Evolutionary conservation across 37 sponge, comb jelly and placozoan species (phyloP).

Genomic region (Crambe crambe): DNA sequence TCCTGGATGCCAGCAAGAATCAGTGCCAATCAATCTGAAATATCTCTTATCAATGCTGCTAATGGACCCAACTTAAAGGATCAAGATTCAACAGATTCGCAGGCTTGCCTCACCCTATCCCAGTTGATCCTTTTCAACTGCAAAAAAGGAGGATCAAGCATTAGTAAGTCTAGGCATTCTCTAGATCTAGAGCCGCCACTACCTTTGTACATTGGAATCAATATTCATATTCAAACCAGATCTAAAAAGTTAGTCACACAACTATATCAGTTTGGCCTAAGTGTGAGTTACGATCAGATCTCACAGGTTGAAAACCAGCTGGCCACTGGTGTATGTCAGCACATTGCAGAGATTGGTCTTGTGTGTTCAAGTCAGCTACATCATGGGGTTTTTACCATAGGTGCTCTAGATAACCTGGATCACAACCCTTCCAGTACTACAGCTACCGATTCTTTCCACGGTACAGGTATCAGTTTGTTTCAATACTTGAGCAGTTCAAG

Average conservation of each 20-base stretch:
- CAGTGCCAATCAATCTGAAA: conserved; percentile 13
- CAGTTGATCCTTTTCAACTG: conserved; percentile 30
- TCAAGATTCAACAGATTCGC: conserved; percentile 23
- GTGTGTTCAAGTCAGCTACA: background rate
- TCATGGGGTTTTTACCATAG: background rate
- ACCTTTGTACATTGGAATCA: conserved; percentile 22
- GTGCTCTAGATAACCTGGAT: conserved; percentile 29
- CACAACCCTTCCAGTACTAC: conserved; percentile 1
- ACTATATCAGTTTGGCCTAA: conserved; percentile 4
- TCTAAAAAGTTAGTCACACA: conserved; percentile 32
- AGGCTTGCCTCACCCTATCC: conserved; percentile 15
- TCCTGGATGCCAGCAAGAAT: conserved; percentile 21
- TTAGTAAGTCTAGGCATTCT: background rate
- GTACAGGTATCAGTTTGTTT: conserved; percentile 6
- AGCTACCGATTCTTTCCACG: conserved; percentile 16
- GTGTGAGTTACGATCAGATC: conserved; percentile 16
- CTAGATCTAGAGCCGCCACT: conserved; percentile 4
- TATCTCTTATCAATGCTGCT: conserved; percentile 7
- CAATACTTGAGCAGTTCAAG: background rate
- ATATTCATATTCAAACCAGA: conserved; percentile 16
- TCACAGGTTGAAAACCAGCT: conserved; percentile 25
- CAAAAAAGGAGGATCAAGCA: conserved; percentile 4
- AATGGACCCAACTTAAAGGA: conserved; percentile 7
- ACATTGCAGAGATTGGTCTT: background rate
- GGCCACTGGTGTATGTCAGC: conserved; percentile 24